A percentile compares a stretch with the other conserved stretches of the same genome.
Conservation (phyloP, 2,113 vertebrate genomes). For the Ceuthmochares aereus region DNA sequence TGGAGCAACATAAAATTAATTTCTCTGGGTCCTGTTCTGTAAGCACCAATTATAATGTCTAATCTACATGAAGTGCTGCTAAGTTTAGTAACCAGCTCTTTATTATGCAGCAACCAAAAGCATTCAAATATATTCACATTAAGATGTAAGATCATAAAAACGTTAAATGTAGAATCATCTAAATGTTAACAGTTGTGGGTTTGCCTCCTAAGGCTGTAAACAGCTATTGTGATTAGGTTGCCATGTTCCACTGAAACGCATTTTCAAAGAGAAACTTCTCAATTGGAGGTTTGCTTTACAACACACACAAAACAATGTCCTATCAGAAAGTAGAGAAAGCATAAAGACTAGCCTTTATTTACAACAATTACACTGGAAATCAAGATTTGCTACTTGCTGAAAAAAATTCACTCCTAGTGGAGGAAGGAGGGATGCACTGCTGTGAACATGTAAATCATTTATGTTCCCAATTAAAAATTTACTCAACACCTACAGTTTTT, state of each 20-base stretch:
- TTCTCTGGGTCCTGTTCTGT: constrained; percentile 46
- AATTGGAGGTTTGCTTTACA: background rate
- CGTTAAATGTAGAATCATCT: background rate
- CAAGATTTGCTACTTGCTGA: background rate
- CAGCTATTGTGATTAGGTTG: constrained; percentile 32
- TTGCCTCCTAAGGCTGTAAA: constrained; percentile 6
- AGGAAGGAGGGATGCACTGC: background rate
- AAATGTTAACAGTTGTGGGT: constrained; percentile 8
- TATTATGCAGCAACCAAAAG: constrained; percentile 31
- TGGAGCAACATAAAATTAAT: constrained; percentile 53
- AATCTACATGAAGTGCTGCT: constrained; percentile 44
- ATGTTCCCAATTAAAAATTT: constrained; percentile 46
- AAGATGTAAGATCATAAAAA: constrained; percentile 9
- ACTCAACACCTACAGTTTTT: constrained; percentile 4
- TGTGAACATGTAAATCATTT: constrained; percentile 37
- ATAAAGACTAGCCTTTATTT: background rate
- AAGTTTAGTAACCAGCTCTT: constrained; percentile 43
- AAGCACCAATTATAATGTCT: constrained; percentile 49
- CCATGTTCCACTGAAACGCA: background rate
- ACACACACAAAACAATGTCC: background rate
- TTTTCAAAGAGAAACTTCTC: constrained; percentile 18
- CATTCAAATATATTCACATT: constrained; percentile 33
- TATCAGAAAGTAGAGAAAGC: background rate
- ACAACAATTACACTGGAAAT: background rate
- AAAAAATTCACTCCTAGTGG: background rate